phyloP scores from a whole-genome alignment of 2,888 invertebrate species.

The Taphrorychus bicolor region DNA sequence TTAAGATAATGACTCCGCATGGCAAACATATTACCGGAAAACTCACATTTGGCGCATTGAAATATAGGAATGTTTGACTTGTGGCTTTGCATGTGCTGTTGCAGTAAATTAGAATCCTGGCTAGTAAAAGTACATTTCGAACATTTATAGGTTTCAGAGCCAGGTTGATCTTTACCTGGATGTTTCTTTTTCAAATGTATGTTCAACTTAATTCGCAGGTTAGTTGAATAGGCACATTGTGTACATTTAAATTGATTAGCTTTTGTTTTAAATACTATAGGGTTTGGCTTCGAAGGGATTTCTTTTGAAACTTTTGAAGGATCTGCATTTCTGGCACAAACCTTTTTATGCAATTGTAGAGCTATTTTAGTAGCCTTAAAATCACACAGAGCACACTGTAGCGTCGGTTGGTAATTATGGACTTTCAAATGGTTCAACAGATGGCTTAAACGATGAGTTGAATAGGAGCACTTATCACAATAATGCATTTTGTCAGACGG shows the following conservation, averaged over 20 bases:
- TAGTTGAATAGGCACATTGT: slow-evolving; percentile 5
- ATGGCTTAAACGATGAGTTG: too few relatives aligned
- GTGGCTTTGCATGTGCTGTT: slow-evolving; percentile 5
- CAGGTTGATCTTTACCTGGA: not conserved
- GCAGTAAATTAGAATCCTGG: not conserved
- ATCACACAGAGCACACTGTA: too few relatives aligned
- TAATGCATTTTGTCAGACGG: too few relatives aligned
- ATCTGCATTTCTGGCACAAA: not conserved
- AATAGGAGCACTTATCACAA: too few relatives aligned
- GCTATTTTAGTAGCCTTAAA: too few relatives aligned
- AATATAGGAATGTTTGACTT: not conserved
- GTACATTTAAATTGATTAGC: slow-evolving; percentile 10
- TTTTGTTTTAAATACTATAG: not conserved
- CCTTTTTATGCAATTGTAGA: not conserved
- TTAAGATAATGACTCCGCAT: not conserved
- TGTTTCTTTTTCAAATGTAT: slow-evolving; percentile 9
- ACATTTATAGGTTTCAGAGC: not conserved
- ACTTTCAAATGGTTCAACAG: too few relatives aligned
- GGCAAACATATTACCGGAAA: not conserved
- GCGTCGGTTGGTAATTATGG: too few relatives aligned
- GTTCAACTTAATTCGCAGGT: slow-evolving; percentile 14
- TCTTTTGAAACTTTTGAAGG: too few relatives aligned
- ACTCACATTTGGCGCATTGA: not conserved
- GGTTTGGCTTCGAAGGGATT: not conserved
- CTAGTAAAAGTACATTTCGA: not conserved